These are phyloP conservation scores for Drosophila oshimai DNA, from an alignment of 1,140 invertebrate species.

Conservation along the genomic window DNA sequence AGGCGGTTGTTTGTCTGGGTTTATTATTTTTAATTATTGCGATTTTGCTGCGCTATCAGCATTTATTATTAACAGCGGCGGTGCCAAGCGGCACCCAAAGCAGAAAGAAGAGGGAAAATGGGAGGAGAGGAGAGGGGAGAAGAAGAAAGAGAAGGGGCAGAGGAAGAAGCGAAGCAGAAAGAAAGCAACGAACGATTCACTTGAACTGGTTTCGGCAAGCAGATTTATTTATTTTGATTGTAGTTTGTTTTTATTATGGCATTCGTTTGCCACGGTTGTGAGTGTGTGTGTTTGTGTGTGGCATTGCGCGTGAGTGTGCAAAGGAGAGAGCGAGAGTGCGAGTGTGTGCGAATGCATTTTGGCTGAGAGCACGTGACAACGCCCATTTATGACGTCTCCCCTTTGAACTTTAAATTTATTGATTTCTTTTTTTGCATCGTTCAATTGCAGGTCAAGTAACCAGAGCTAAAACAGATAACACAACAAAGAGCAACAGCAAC, in stretches of 20 bases:
- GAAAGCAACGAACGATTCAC: constrained; percentile 65
- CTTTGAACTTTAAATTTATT: constrained; percentile 36
- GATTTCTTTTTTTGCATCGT: constrained; percentile 3
- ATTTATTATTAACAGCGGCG: constrained; percentile 49
- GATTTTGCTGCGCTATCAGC: constrained; percentile 70
- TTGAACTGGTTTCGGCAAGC: constrained; percentile 61
- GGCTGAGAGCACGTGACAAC: constrained; percentile 67
- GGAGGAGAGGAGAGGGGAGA: not conserved
- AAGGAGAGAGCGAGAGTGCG: not conserved
- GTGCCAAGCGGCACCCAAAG: constrained; percentile 8
- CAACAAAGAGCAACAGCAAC: constrained; percentile 9
- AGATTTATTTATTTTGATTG: constrained; percentile 63
- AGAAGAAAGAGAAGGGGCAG: not conserved
- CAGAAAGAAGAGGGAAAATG: not conserved
- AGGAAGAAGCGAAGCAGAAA: constrained; percentile 19
- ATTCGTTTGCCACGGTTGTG: constrained; percentile 30
- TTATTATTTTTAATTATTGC: constrained; percentile 74
- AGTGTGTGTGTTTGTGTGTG: constrained; percentile 29
- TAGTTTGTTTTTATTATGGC: constrained; percentile 62
- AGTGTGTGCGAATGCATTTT: constrained; percentile 39
- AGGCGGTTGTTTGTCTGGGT: constrained; percentile 17
- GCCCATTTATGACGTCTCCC: constrained; percentile 40
- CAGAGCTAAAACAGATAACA: constrained; percentile 15
- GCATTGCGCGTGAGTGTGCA: not conserved
- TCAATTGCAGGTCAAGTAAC: constrained; percentile 60